Percentiles rank a stretch among this genome's conserved stretches.
These are phyloP conservation scores for Galemys pyrenaicus DNA, from an alignment of 2,113 vertebrate genomes.

Conservation along the genomic window DNA sequence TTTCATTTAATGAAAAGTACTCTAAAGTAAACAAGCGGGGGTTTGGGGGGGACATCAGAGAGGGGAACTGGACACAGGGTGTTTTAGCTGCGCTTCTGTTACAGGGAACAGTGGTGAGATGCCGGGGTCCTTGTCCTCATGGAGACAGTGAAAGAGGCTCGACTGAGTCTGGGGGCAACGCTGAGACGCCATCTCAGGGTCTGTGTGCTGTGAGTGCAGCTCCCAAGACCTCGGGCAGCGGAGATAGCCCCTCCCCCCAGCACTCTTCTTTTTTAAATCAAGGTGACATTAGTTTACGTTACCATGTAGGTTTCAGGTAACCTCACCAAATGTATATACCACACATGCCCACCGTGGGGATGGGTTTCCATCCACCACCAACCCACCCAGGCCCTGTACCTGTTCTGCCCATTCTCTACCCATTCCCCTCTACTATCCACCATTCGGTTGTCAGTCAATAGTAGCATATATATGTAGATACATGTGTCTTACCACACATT, in stretches of 20 bases:
- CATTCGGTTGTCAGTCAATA: too few relatives aligned
- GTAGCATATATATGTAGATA: background rate
- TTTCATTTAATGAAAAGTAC: background rate
- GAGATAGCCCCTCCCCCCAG: too few relatives aligned
- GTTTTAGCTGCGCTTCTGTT: background rate
- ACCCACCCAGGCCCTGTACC: background rate
- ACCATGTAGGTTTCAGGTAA: background rate
- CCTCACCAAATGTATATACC: background rate
- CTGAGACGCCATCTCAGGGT: background rate
- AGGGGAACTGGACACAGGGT: accelerated
- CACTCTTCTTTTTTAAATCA: background rate
- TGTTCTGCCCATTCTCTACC: background rate
- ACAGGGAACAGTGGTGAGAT: background rate
- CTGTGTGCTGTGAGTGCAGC: background rate
- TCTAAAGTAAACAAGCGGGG: background rate
- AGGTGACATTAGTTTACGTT: background rate
- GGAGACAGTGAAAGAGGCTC: background rate
- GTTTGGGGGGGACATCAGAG: background rate
- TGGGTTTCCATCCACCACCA: background rate
- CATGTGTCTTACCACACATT: too few relatives aligned
- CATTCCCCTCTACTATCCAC: background rate
- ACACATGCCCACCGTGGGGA: background rate
- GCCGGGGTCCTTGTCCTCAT: background rate
- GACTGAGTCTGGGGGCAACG: accelerated
- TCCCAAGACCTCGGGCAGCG: accelerated